Evolutionary conservation across 2,888 invertebrate genomes (phyloP).

Genomic region (Yponomeuta sedellus): DNA sequence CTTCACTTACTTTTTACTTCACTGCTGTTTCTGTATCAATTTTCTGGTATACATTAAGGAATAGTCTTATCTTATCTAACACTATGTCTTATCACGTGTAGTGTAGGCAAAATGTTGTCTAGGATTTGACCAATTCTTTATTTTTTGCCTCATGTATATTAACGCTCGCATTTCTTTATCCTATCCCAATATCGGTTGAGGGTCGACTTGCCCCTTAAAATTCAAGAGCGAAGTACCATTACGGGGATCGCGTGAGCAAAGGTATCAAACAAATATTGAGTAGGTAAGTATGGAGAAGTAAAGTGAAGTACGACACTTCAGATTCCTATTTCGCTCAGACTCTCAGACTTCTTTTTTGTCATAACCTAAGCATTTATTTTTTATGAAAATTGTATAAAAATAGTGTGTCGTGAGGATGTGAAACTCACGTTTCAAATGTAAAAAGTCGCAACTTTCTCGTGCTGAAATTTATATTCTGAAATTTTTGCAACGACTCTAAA

Average conservation of each 20-base stretch:
- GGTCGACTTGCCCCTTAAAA: constrained; percentile 1
- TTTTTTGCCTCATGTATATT: background rate
- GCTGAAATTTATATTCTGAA: too few species aligned
- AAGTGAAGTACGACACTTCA: background rate
- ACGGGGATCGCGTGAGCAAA: background rate
- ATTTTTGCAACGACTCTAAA: too few species aligned
- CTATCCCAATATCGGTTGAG: background rate
- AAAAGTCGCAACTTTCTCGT: too few species aligned
- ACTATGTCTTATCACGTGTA: too few species aligned
- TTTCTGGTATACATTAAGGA: too few species aligned
- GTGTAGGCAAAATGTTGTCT: background rate
- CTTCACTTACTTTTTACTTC: too few species aligned
- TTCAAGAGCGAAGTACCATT: constrained; percentile 7
- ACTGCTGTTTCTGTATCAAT: too few species aligned
- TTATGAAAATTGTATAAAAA: too few species aligned
- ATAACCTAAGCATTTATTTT: background rate
- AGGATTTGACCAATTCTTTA: background rate
- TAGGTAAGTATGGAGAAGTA: background rate
- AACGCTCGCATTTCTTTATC: background rate
- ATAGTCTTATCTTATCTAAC: too few species aligned
- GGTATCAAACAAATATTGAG: constrained; percentile 8
- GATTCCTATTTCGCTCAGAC: background rate
- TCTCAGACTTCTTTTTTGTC: background rate
- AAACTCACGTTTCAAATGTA: too few species aligned
- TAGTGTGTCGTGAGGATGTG: too few species aligned